phyloP scores from a whole-genome alignment of 35 echinoderm and acorn worm genomes.

The Lytechinus pictus region DNA sequence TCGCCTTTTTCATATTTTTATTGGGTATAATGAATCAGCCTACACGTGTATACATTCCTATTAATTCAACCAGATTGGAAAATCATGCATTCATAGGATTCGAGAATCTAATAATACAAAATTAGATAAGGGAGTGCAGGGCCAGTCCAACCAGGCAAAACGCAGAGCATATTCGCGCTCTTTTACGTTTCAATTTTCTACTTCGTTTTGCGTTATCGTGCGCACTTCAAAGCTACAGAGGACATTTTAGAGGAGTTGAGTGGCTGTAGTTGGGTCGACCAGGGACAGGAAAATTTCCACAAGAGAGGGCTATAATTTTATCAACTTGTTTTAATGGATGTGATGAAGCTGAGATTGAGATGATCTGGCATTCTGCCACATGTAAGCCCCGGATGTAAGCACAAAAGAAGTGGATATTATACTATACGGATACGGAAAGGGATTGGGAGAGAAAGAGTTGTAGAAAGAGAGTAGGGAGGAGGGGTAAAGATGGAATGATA shows the following conservation, averaged over 20 bases:
- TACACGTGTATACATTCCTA: slow-evolving; percentile 54
- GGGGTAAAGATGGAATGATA: neutral
- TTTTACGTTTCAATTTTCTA: neutral
- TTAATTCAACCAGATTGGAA: slow-evolving; percentile 52
- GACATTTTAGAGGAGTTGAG: neutral
- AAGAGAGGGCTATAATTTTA: neutral
- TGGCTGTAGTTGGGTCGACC: neutral
- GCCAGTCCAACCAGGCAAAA: neutral
- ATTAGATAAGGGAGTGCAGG: slow-evolving; percentile 37
- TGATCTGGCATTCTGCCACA: slow-evolving; percentile 7
- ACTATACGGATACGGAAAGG: neutral
- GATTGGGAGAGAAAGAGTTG: neutral
- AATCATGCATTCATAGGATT: slow-evolving; percentile 51
- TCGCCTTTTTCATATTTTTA: slow-evolving; percentile 29
- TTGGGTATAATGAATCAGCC: slow-evolving; percentile 28
- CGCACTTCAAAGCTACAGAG: neutral
- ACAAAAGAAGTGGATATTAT: neutral
- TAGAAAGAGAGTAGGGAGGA: neutral
- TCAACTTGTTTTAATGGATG: slow-evolving; percentile 19
- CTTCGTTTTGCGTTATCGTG: neutral
- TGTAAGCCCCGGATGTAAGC: neutral
- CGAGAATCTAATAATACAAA: slow-evolving; percentile 49
- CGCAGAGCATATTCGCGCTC: neutral
- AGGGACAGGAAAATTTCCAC: neutral
- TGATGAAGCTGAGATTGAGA: slow-evolving; percentile 1